These are phyloP conservation scores for Harmothoe impar DNA, from an alignment of 2,888 invertebrate genomes.

Conservation along the genomic window DNA sequence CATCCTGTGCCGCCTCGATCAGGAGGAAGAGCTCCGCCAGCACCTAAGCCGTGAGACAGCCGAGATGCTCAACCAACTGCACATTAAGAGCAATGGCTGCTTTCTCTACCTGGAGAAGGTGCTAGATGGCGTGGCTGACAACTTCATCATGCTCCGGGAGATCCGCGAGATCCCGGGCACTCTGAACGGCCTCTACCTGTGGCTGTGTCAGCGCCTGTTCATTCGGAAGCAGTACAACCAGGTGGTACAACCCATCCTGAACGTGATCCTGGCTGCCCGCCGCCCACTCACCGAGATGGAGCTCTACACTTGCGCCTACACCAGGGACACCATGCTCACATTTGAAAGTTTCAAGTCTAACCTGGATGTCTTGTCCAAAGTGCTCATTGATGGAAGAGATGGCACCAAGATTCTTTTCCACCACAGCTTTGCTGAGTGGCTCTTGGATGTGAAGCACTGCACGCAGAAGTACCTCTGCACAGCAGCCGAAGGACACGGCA, in stretches of 20 bases:
- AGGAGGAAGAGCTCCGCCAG: conserved; percentile 93
- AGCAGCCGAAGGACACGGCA: conserved; percentile 91
- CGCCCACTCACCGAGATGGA: conserved; percentile 90
- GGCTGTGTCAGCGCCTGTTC: conserved; percentile 96
- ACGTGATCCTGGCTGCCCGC: conserved; percentile 93
- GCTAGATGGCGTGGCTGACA: conserved; percentile 94
- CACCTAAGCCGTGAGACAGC: conserved; percentile 96
- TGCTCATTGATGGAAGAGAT: conserved; percentile 90
- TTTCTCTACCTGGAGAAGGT: conserved; percentile 83
- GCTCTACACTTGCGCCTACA: conserved; percentile 91
- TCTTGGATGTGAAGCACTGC: conserved; percentile 98
- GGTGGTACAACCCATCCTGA: conserved; percentile 88
- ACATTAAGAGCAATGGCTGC: conserved; percentile 96
- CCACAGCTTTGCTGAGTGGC: conserved; percentile 97
- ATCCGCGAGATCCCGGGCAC: conserved; percentile 97
- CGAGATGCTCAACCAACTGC: conserved; percentile 95
- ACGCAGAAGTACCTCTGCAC: conserved; percentile 93
- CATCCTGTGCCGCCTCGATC: conserved; percentile 92
- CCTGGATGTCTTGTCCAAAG: conserved; percentile 78
- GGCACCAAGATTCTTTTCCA: conserved; percentile 90
- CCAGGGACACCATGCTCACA: conserved; percentile 89
- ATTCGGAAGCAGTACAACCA: conserved; percentile 93
- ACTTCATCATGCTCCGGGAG: conserved; percentile 93
- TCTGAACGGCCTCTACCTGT: conserved; percentile 95
- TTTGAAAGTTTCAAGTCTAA: conserved; percentile 78